These are phyloP conservation scores for Urocynchramus pylzowi DNA, from an alignment of 2,113 vertebrate genomes.

Conservation along the genomic window DNA sequence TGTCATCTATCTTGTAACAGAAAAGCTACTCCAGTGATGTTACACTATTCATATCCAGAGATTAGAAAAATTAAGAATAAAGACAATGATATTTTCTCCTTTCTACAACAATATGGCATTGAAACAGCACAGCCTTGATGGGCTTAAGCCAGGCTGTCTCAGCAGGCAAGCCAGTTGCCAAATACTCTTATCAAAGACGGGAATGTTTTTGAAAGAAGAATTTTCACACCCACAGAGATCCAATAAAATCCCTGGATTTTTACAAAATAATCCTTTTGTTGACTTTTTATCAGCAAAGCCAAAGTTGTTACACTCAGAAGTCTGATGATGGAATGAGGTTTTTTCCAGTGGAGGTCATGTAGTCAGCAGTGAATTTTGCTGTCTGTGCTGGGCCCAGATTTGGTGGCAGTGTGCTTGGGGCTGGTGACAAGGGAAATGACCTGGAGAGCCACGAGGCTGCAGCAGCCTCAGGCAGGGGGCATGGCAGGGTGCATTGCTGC, in stretches of 20 bases:
- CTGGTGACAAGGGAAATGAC: neutral
- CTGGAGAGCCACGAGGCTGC: neutral
- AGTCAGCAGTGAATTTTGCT: neutral
- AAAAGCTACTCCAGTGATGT: neutral
- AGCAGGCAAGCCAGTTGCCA: neutral
- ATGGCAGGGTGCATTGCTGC: neutral
- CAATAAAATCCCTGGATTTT: neutral
- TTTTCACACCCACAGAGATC: neutral
- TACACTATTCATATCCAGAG: neutral
- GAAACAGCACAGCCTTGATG: neutral
- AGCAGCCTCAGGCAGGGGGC: neutral
- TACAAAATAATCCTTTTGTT: neutral
- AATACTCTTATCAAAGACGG: neutral
- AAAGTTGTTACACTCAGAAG: neutral
- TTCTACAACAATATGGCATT: neutral
- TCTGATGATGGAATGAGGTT: neutral
- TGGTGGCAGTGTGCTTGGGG: neutral
- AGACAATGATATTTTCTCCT: neutral
- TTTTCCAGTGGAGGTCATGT: neutral
- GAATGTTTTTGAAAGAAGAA: neutral
- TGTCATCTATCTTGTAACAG: neutral
- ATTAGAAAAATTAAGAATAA: neutral
- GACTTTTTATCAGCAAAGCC: neutral
- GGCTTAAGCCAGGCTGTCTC: neutral
- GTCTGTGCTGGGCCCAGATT: neutral